Evolutionary conservation across 2,113 vertebrate species (phyloP), one percentile per base, ranked within the genome.

Genomic region (Amia ocellicauda): DNA sequence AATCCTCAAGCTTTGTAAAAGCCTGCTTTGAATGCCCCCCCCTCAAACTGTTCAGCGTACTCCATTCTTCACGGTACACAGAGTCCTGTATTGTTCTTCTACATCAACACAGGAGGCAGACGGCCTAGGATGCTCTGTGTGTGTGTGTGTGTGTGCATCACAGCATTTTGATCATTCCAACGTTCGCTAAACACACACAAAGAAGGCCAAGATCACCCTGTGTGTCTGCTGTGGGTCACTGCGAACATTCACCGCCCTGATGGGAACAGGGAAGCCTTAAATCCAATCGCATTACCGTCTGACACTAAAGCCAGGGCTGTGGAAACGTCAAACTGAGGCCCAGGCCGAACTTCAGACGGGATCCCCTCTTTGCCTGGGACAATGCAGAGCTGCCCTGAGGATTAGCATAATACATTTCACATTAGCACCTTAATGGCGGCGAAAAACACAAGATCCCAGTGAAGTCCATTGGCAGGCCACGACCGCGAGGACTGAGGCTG

Each of bases 21-120:
- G 3, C 54, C n/a, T n/a, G n/a, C n/a, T n/a, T n/a, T n/a, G n/a
- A n/a, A n/a, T n/a, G n/a, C n/a, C n/a, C n/a, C n/a, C n/a, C n/a
- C n/a, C n/a, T n/a, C n/a, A n/a, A n/a, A n/a, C n/a, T n/a, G n/a
- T n/a, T n/a, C n/a, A n/a, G n/a, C n/a, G n/a, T n/a, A n/a, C n/a
- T n/a, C n/a, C n/a, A n/a, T n/a, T n/a, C n/a, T n/a, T 73, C 70
- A 75, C 73, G 72, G 68, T 53, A 58, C 70, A 75, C 71, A 75
- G 66, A 75, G 70, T 78, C 73, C 61, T 57, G 27, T 43, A 69
- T 78, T 75, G 66, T 71, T 69, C 66, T 24, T 43, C 52, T 65
- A 63, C 66, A 67, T 73, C 72, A 74, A 71, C 63, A 69, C 55
- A 63, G 68, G 70, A 69, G 62, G 71, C 68, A 61, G 66, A 66